Evolutionary conservation across 1,140 invertebrate genomes (phyloP), one percentile per base, ranked within the genome.

Genomic region (Polypedilum vanderplanki): DNA sequence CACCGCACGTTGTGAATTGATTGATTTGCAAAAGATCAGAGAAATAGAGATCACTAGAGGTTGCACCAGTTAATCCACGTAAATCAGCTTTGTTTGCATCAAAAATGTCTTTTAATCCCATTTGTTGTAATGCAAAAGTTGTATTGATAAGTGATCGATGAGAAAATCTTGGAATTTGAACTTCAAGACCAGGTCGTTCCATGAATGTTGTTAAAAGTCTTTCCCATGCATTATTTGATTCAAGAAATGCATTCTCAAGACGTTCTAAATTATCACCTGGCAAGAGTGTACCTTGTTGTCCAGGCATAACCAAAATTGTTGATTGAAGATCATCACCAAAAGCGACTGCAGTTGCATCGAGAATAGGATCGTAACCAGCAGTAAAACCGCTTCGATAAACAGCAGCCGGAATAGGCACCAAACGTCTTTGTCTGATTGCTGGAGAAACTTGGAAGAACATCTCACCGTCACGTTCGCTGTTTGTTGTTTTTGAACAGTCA

Each of bases 401-500:
- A 0, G 90, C 91, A 0, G 92, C 91, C 4, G 92, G 92, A 24
- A 94, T 90, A 0, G 91, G 92, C 1, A 95, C 87, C 1, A 95
- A 81, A 73, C 92, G 87, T 17, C 93, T 84, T 81, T 93, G 90
- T 41, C 91, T 86, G 0, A 92, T 88, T 0, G 90, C 89, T 0
- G 91, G 91, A 18, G 90, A 87, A 0, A 93, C 91, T 5, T 92
- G 90, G 78, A 94, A 94, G 80, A 93, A 93, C 84, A 94, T 87
- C 81, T 93, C 92, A 1, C 91, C 92, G 78, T 94, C 91, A 73
- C 91, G 83, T 7, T 91, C 89, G 46, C 89, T 86, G 8, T 88
- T 89, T 1, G 90, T 91, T 7, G 88, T 89, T 46, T 83, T 83
- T 0, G 85, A 84, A 81, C 92, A 94, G 76, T 93, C 91, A 4